Evolutionary conservation across 2,888 invertebrate species (phyloP).

Genomic region (Tuta absoluta): DNA sequence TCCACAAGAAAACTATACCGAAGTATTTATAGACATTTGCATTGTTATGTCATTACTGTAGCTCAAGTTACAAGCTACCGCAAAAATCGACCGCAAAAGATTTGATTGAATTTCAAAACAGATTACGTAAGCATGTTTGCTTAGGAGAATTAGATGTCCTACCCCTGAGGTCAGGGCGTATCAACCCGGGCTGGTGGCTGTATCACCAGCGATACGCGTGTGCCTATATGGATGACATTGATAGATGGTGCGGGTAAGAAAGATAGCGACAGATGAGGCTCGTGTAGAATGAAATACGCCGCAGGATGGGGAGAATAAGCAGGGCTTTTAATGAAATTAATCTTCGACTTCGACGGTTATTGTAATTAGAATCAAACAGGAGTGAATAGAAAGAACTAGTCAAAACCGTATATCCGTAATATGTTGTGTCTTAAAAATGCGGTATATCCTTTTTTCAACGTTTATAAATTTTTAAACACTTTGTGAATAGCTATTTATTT

Average conservation of each 20-base stretch:
- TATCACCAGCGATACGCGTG: slow-evolving; percentile 19
- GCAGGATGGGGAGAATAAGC: slow-evolving; percentile 8
- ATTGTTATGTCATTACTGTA: slow-evolving; percentile 3
- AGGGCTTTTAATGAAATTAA: slow-evolving; percentile 18
- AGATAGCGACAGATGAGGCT: slow-evolving; percentile 21
- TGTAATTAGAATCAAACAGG: not conserved
- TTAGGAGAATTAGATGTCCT: not conserved
- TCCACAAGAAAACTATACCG: not conserved
- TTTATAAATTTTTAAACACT: too few relatives aligned
- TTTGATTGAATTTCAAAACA: slow-evolving; percentile 5
- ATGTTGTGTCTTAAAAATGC: too few relatives aligned
- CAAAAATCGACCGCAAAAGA: not conserved
- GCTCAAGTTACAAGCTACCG: slow-evolving; percentile 1
- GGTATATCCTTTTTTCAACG: too few relatives aligned
- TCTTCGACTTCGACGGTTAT: not conserved
- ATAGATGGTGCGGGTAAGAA: slow-evolving; percentile 23
- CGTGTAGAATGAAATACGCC: slow-evolving; percentile 4
- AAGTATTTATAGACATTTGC: slow-evolving; percentile 9
- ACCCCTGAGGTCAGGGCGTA: slow-evolving; percentile 22
- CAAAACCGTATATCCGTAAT: too few relatives aligned
- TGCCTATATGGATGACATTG: slow-evolving; percentile 25
- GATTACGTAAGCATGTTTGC: slow-evolving; percentile 5
- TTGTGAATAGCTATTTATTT: too few relatives aligned
- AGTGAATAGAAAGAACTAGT: not conserved
- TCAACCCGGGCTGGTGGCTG: slow-evolving; percentile 2